Conservation (phyloP, 2,113 vertebrate genomes). For the Marmota flaviventris region DNA sequence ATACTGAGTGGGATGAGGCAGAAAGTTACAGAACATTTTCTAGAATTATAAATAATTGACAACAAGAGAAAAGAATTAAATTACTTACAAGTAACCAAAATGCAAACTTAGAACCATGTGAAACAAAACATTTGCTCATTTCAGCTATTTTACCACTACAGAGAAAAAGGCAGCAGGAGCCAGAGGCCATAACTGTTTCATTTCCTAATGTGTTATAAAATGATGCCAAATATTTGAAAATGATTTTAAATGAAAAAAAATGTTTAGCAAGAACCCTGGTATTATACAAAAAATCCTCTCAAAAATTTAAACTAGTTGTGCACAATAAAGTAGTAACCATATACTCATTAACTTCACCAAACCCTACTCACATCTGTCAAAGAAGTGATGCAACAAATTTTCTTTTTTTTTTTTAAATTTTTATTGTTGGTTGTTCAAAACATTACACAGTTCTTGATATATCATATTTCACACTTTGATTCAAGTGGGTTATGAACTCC, state of each 20-base stretch:
- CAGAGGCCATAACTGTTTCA: not conserved
- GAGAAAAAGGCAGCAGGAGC: not conserved
- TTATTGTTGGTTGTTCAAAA: no score
- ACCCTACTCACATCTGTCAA: not conserved
- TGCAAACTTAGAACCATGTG: not conserved
- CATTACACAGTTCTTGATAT: no score
- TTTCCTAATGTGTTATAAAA: not conserved
- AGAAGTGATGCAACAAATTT: not conserved
- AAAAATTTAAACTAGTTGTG: not conserved
- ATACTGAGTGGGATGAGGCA: not conserved
- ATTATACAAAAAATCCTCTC: not conserved
- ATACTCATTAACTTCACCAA: conserved; percentile 20
- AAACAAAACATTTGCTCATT: not conserved
- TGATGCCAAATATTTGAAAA: not conserved
- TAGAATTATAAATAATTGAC: not conserved
- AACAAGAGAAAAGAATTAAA: conserved; percentile 7
- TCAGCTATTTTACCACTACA: not conserved
- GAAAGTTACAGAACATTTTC: not conserved
- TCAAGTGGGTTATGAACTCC: no score
- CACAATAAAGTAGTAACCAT: not conserved
- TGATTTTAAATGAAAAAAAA: not conserved
- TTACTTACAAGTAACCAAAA: not conserved
- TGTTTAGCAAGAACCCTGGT: not conserved
- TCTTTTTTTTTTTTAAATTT: not conserved
- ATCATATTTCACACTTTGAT: no score